Base-by-base conservation (phyloP, 2,888 invertebrate genomes). In the Seira musarum region DNA sequence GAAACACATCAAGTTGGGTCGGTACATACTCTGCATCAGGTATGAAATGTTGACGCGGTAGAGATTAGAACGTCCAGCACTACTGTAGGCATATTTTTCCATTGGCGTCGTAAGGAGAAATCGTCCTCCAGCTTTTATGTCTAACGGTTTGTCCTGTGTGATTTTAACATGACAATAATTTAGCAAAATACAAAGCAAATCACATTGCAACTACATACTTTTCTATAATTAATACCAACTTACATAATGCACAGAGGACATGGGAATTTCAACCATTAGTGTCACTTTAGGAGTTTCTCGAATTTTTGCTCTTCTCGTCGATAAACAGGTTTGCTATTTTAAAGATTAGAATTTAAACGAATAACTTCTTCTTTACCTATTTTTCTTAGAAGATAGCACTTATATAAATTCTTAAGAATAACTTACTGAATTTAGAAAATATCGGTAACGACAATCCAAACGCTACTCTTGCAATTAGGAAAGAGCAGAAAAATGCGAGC, bases 1-100 rank as follows among this genome's bases (percentile, higher is more conserved):
- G 57, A 83, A 83, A 60, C 83, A 83, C 67, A 71, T 74, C 0
- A 67, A 35, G 53, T 80, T 81, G 1, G 83, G 75, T 15, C 49
- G 61, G 17, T 83, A 81, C 60, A 69, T 60, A 46, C 78, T 81
- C 49, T 81, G 75, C 81, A 83, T 81, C 17, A 71, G 53, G 53
- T 81, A 83, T 3, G 49, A 40, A 57, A 83, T 64, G 10, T 66
- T 30, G 1, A 80, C 74, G 13, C 81, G 77, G 10, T 72, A 60
- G 15, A 81, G 65, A n/a, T 79, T 72, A 21, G 69, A 64, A 21
- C 30, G 70, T n/a, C 83, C 83, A 13, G 60, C 8, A 53, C 80
- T 80, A 15, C 63, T 63, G 66, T 81, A 83, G n/a, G 71, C 40
- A 49, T 79, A 79, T n/a, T 72, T 67, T 25, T 79, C 75, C 81